Percentiles rank a stretch among this genome's conserved stretches.
phyloP scores from a whole-genome alignment of 2,888 invertebrate genomes.

The Mycalesis mineus region DNA sequence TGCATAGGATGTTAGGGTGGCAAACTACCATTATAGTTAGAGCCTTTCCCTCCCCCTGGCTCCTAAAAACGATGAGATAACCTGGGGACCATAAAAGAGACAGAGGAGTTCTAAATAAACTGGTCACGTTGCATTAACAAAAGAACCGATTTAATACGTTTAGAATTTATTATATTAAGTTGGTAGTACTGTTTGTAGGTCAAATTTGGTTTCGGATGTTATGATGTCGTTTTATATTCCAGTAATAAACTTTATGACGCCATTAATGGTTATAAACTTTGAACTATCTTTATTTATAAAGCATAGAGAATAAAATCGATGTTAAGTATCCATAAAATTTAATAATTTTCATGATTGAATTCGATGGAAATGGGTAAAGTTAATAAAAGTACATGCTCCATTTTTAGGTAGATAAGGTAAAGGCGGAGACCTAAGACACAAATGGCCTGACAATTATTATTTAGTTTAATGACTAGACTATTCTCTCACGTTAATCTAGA shows the following conservation, averaged over 20 bases:
- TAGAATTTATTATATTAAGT: slow-evolving; percentile 64
- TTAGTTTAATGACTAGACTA: too few species aligned
- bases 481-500: too few species aligned
- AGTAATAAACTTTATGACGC: slow-evolving; percentile 58
- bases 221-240: slow-evolving; percentile 64
- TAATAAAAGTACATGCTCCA: too few species aligned
- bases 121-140: slow-evolving; percentile 40
- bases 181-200: slow-evolving; percentile 49
- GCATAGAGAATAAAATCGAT: not conserved
- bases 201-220: slow-evolving; percentile 59
- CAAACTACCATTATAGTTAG: slow-evolving; percentile 37
- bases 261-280: slow-evolving; percentile 16
- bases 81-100: slow-evolving; percentile 13
- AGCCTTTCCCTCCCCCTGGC: slow-evolving; percentile 30
- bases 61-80: slow-evolving; percentile 9
- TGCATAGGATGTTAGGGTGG: slow-evolving; percentile 50
- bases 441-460: too few species aligned
- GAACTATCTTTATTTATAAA: slow-evolving; percentile 1
- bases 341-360: not conserved
- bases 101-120: slow-evolving; percentile 33
- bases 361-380: not conserved
- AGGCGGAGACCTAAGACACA: too few species aligned
- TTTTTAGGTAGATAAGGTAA: too few species aligned
- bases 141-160: slow-evolving; percentile 66
- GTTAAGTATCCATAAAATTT: not conserved